Evolutionary conservation across 2,888 invertebrate species (phyloP).

Genomic region (Acutogordius australiensis): DNA sequence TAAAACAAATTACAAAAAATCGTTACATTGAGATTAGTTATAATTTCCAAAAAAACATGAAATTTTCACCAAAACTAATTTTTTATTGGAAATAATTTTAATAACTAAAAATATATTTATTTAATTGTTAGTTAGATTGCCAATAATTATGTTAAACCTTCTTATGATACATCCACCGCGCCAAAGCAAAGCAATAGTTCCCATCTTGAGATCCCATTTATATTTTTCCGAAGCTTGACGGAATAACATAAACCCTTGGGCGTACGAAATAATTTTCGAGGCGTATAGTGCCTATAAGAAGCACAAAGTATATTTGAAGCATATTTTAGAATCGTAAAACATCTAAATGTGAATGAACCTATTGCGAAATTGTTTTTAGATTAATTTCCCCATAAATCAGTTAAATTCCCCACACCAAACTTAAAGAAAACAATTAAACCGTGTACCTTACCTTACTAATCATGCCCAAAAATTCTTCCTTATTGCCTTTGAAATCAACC

Average conservation of each 20-base stretch:
- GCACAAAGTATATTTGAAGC: too few species aligned
- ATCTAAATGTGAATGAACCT: too few species aligned
- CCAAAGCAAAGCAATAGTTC: conserved; percentile 96
- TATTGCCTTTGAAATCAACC: conserved; percentile 37
- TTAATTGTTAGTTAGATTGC: too few species aligned
- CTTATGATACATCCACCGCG: conserved; percentile 93
- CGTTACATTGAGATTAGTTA: too few species aligned
- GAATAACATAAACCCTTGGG: conserved; percentile 43
- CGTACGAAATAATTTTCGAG: conserved; percentile 88
- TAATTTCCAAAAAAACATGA: too few species aligned
- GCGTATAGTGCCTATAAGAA: conserved; percentile 87
- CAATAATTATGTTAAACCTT: too few species aligned
- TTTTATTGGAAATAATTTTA: too few species aligned
- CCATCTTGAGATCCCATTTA: conserved; percentile 71
- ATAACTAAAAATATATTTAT: too few species aligned
- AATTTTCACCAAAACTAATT: too few species aligned
- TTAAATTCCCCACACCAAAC: neutral
- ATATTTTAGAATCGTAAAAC: neutral
- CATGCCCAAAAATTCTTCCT: conserved; percentile 46
- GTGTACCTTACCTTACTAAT: conserved; percentile 37
- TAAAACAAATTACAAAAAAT: too few species aligned
- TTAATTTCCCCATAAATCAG: neutral
- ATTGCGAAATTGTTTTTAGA: too few species aligned
- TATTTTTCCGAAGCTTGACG: conserved; percentile 22
- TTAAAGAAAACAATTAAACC: neutral